These are phyloP conservation scores for Epistrophe eligans DNA, from an alignment of 2,888 invertebrate species.

Conservation along the genomic window DNA sequence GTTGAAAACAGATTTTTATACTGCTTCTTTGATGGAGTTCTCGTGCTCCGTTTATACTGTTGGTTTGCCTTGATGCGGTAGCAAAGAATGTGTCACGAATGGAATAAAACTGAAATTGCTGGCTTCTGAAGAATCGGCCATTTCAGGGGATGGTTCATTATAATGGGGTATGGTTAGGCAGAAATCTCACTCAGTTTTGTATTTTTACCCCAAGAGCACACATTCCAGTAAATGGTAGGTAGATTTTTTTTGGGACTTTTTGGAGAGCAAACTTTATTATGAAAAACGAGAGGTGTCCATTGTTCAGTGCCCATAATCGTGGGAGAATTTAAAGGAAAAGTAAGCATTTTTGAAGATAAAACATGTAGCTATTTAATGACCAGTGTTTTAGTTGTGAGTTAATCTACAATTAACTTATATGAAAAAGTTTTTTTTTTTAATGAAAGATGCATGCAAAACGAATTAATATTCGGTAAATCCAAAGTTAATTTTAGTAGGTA, in stretches of 20 bases:
- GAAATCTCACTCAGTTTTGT: conserved; percentile 48
- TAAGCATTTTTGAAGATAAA: no score
- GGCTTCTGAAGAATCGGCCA: not conserved
- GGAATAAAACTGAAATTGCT: not conserved
- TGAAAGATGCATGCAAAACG: no score
- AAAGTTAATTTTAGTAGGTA: no score
- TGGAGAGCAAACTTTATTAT: not conserved
- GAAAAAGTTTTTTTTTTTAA: no score
- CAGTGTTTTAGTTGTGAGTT: no score
- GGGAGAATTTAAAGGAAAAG: not conserved
- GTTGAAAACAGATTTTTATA: conserved; percentile 39
- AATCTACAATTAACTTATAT: no score
- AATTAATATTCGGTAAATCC: no score
- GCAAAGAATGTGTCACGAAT: conserved; percentile 20
- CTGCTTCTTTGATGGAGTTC: conserved; percentile 22
- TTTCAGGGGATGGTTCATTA: not conserved
- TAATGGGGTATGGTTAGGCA: not conserved
- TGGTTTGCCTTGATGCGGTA: conserved; percentile 37
- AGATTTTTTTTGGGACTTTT: conserved; percentile 14
- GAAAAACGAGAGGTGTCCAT: not conserved
- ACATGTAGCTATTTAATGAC: no score
- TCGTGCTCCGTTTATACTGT: conserved; percentile 23
- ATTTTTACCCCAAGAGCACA: conserved; percentile 1
- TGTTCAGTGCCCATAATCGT: not conserved
- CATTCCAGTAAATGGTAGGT: not conserved